phyloP scores from a whole-genome alignment of 2,113 vertebrate species.

The Atrichornis clamosus region DNA sequence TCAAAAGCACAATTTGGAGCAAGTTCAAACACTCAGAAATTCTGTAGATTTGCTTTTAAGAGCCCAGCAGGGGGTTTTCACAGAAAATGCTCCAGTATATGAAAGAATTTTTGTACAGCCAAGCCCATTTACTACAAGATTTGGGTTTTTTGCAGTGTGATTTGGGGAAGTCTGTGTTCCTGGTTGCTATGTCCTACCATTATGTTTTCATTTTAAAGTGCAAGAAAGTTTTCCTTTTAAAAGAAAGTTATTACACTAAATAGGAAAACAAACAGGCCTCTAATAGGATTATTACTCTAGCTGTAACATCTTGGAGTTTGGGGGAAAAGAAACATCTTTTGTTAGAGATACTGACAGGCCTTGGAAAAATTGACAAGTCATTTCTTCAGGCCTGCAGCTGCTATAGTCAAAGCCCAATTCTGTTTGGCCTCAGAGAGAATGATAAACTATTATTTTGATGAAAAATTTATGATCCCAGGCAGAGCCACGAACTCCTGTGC shows the following conservation, averaged over 20 bases:
- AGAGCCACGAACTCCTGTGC: neutral
- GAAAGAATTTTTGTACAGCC: constrained; percentile 3
- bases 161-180: neutral
- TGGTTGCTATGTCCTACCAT: neutral
- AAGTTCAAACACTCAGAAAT: constrained; percentile 64
- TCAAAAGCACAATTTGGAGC: constrained; percentile 49
- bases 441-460: neutral
- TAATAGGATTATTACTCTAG: neutral
- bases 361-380: neutral
- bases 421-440: neutral
- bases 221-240: neutral
- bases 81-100: neutral
- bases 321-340: neutral
- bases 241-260: neutral
- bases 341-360: neutral
- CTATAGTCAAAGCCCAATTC: neutral
- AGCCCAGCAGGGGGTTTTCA: constrained; percentile 32
- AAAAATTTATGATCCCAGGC: neutral
- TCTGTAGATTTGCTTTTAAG: constrained; percentile 62
- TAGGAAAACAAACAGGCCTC: neutral
- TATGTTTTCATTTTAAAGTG: neutral
- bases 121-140: neutral
- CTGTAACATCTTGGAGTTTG: neutral
- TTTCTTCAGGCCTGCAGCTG: neutral
- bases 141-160: neutral